Percentiles rank a stretch among this genome's conserved stretches.
These are phyloP conservation scores for Sigmodon hispidus DNA, from an alignment of 2,113 vertebrate species.

Conservation along the genomic window DNA sequence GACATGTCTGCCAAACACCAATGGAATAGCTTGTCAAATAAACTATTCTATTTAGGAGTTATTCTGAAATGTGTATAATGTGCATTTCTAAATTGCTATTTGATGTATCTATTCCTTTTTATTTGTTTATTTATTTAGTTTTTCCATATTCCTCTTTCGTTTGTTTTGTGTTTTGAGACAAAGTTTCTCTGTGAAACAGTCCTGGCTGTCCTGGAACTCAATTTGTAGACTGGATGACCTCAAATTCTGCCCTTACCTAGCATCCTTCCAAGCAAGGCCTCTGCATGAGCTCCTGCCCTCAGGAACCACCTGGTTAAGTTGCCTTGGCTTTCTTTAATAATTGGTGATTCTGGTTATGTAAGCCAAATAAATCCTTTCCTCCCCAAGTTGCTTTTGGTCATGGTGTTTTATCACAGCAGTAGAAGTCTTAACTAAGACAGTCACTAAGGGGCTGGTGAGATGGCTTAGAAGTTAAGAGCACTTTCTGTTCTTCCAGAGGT, in stretches of 20 bases:
- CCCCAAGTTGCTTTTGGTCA: background rate
- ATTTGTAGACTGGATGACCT: background rate
- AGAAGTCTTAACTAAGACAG: background rate
- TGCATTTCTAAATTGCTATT: background rate
- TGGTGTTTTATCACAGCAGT: background rate
- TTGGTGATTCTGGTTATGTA: background rate
- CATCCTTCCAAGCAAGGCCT: background rate
- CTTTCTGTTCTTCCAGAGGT: too few relatives aligned
- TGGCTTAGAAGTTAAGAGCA: too few relatives aligned
- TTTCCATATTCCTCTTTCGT: background rate
- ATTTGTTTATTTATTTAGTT: background rate
- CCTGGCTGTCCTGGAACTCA: background rate
- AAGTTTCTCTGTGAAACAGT: background rate
- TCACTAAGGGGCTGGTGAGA: too few relatives aligned
- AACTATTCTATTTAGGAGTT: background rate
- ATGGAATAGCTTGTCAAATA: background rate
- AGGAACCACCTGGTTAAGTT: background rate
- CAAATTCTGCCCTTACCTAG: background rate
- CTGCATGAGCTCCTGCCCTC: background rate
- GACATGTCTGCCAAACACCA: background rate
- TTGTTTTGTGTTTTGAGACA: background rate
- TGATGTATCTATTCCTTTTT: background rate
- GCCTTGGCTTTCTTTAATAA: background rate
- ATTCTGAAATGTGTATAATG: slow-evolving; percentile 12
- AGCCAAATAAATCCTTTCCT: background rate